These are phyloP conservation scores for Prosopocoilus inquinatus DNA, from an alignment of 2,888 invertebrate species.

Conservation along the genomic window DNA sequence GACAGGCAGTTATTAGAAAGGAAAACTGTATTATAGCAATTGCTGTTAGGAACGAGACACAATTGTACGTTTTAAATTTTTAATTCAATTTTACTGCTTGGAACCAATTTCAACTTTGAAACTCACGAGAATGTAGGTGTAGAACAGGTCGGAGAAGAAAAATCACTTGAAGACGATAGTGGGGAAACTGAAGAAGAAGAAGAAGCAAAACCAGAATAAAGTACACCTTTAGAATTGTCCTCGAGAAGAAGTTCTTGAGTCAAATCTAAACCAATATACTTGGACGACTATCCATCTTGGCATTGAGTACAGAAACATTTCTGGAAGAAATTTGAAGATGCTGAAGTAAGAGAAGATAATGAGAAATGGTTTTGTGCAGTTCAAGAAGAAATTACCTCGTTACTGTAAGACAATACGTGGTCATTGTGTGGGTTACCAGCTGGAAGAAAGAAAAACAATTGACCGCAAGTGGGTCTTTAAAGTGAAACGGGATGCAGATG, in stretches of 20 bases:
- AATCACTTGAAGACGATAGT: neutral
- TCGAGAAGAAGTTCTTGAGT: too few relatives aligned
- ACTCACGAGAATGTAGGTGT: neutral
- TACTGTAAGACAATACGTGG: slow-evolving; percentile 1
- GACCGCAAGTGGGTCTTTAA: slow-evolving; percentile 1
- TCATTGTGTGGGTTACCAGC: neutral
- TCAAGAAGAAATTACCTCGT: neutral
- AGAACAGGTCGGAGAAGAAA: neutral
- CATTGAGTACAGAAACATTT: neutral
- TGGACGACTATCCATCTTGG: neutral
- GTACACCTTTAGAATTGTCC: neutral
- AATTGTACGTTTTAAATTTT: too few relatives aligned
- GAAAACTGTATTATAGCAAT: too few relatives aligned
- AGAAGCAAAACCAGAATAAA: neutral
- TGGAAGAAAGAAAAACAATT: neutral
- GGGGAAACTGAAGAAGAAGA: neutral
- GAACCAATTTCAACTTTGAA: neutral
- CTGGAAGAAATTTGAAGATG: neutral
- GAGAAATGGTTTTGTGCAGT: neutral
- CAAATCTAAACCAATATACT: neutral
- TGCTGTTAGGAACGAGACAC: too few relatives aligned
- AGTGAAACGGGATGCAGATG: neutral
- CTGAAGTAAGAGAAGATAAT: neutral
- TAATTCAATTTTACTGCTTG: too few relatives aligned
- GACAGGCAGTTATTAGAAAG: too few relatives aligned